phyloP scores from a whole-genome alignment of 2,888 invertebrate species.

The Melieria omissa region DNA sequence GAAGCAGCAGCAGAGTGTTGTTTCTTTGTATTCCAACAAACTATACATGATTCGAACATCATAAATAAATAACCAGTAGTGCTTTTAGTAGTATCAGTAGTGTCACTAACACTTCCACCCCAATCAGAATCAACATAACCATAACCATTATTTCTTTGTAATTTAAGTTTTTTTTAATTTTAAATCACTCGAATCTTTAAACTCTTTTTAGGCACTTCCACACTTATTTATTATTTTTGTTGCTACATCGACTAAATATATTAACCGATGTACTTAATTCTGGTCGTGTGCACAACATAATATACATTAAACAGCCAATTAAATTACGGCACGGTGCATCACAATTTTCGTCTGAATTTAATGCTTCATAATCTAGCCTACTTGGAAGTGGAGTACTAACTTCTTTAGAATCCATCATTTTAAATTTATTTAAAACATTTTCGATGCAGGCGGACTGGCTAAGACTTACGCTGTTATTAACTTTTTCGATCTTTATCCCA shows the following conservation, averaged over 20 bases:
- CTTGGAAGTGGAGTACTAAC: too few relatives aligned
- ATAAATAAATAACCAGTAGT: slow-evolving; percentile 19
- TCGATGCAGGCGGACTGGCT: slow-evolving; percentile 39
- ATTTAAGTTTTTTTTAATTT: slow-evolving; percentile 14
- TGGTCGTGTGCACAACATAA: slow-evolving; percentile 35
- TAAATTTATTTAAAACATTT: slow-evolving; percentile 27
- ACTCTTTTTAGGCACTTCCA: slow-evolving; percentile 33
- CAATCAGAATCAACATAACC: slow-evolving; percentile 47
- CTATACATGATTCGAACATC: slow-evolving; percentile 40
- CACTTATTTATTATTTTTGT: slow-evolving; percentile 33
- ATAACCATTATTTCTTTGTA: slow-evolving; percentile 26
- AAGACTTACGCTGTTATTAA: slow-evolving; percentile 30
- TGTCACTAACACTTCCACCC: slow-evolving; percentile 38
- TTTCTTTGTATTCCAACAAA: slow-evolving; percentile 42
- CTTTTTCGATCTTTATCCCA: slow-evolving; percentile 39
- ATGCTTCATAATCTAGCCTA: too few relatives aligned
- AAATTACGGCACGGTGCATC: slow-evolving; percentile 39
- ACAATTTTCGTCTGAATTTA: too few relatives aligned
- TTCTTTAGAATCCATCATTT: too few relatives aligned
- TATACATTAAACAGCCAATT: slow-evolving; percentile 40
- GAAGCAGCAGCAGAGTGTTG: slow-evolving; percentile 42
- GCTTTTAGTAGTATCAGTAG: slow-evolving; percentile 41
- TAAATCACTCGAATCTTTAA: slow-evolving; percentile 22
- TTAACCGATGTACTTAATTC: slow-evolving; percentile 33
- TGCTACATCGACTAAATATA: slow-evolving; percentile 36